Base-by-base conservation (phyloP, 2,113 vertebrate genomes). In the Ancistrus triradiatus region DNA sequence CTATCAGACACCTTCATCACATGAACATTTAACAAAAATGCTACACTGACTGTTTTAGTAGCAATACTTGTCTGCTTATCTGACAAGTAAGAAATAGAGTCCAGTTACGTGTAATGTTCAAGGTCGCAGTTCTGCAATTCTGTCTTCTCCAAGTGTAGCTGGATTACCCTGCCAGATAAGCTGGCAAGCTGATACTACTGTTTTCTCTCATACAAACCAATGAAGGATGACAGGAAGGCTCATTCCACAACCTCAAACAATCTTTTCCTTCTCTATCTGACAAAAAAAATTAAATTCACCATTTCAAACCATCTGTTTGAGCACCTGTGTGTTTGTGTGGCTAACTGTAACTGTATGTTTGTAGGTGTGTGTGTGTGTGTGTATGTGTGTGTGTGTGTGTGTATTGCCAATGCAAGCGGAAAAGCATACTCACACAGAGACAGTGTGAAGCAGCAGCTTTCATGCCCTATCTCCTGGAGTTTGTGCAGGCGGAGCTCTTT, bases 381-480 rank as follows among this genome's bases (percentile, higher is more conserved):
- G 67, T 44, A 21, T 55, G 15, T 62, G 21, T 19, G 50, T 35
- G 55, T 1, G 25, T 13, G 27, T 47, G 51, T 15, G n/a, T 58
- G 67, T 44, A 21, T 55, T n/a, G 15, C 57, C 15, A 27, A 43
- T 35, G 55, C 1, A 48, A 61, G 38, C 46, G 66, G 56, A 49
- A 65, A 50, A 7, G 44, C 43, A 56, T 67, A 85, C 86, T 86
- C 40, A 87, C 85, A 78, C 66, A 63, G 65, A 77, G 66, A 74
- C 63, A 70, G 68, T 78, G 60, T 71, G 59, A 76, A 28, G 68
- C 25, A 64, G 59, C 74, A 61, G 49, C 73, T 68, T 47, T 25
- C 67, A 7, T 27, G 3, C 1, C 81, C 79, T 88, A 93, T 85
- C 87, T 87, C 73, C 90, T 89, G 2, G 90, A 78, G 57, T 84